Percentiles rank a stretch among this genome's conserved stretches.
phyloP scores from a whole-genome alignment of 2,888 invertebrate genomes.

The Drosophila atripex region DNA sequence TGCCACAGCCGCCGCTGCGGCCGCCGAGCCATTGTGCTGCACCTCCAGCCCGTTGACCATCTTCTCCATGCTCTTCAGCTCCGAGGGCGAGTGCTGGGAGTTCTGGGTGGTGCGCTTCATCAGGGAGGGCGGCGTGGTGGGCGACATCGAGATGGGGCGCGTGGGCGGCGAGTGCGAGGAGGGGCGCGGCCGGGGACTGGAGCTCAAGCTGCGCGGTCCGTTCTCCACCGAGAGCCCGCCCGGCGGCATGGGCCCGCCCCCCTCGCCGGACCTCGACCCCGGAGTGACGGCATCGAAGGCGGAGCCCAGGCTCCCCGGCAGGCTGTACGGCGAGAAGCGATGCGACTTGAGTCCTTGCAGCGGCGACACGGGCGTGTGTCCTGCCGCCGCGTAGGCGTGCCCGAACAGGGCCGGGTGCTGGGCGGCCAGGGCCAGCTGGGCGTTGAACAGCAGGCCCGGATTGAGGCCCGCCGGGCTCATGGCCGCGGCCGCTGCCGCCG shows the following conservation, averaged over 20 bases:
- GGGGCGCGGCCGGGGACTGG: slow-evolving; percentile 83
- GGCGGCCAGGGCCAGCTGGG: slow-evolving; percentile 93
- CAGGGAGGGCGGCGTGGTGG: slow-evolving; percentile 84
- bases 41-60: slow-evolving; percentile 98
- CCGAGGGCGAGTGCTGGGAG: slow-evolving; percentile 85
- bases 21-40: slow-evolving; percentile 86
- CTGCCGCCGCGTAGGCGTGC: slow-evolving; percentile 86
- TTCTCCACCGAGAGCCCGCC: slow-evolving; percentile 68
- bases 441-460: slow-evolving; percentile 93
- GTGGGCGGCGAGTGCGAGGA: slow-evolving; percentile 84
- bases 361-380: slow-evolving; percentile 89
- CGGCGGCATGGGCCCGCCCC: slow-evolving; percentile 55
- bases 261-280: slow-evolving; percentile 84
- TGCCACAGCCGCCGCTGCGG: slow-evolving; percentile 59
- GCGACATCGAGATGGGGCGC: slow-evolving; percentile 84
- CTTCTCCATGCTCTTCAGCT: slow-evolving; percentile 97
- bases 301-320: slow-evolving; percentile 91
- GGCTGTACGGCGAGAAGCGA: slow-evolving; percentile 94
- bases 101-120: slow-evolving; percentile 72
- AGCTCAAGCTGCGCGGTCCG: slow-evolving; percentile 83
- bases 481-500: slow-evolving; percentile 85
- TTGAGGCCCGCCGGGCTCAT: slow-evolving; percentile 87
- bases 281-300: slow-evolving; percentile 96
- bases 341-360: slow-evolving; percentile 89
- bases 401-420: slow-evolving; percentile 92